Percentiles rank a stretch among this genome's conserved stretches.
Evolutionary conservation across 2,113 vertebrate genomes (phyloP).

Genomic region (Festucalex cinctus): DNA sequence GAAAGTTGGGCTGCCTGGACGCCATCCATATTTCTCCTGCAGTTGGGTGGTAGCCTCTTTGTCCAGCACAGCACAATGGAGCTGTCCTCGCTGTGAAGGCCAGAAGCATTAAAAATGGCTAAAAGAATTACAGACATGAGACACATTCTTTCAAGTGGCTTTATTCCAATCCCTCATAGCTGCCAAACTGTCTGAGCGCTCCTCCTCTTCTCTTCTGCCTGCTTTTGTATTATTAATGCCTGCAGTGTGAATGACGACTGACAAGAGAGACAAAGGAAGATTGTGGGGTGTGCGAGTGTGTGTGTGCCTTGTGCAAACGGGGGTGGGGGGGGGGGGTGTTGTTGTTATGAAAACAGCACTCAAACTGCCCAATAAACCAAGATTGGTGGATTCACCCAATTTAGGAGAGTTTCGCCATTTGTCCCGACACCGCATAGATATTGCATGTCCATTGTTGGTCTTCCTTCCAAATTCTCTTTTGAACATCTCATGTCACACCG

Average conservation of each 20-base stretch:
- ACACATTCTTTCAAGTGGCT: conserved; percentile 32
- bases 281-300: not conserved
- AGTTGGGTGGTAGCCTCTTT: conserved; percentile 15
- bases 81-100: conserved; percentile 10
- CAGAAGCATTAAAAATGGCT: conserved; percentile 7
- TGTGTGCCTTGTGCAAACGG: conserved; percentile 3
- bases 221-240: conserved; percentile 36
- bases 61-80: conserved; percentile 1
- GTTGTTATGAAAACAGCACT: conserved; percentile 4
- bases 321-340: too few species aligned
- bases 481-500: not conserved
- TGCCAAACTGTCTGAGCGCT: conserved; percentile 33
- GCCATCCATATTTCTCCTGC: conserved; percentile 3
- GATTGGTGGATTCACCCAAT: not conserved
- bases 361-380: not conserved
- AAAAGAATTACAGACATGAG: conserved; percentile 18
- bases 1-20: not conserved
- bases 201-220: conserved; percentile 33
- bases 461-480: conserved; percentile 2
- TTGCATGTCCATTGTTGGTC: not conserved
- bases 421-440: not conserved
- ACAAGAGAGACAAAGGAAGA: conserved; percentile 23
- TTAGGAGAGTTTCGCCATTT: not conserved
- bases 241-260: conserved; percentile 25
- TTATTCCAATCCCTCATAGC: conserved; percentile 22